A percentile compares a stretch with the other conserved stretches of the same genome.
Evolutionary conservation across 2,888 invertebrate species (phyloP).

Genomic region (Agonum fuliginosum): DNA sequence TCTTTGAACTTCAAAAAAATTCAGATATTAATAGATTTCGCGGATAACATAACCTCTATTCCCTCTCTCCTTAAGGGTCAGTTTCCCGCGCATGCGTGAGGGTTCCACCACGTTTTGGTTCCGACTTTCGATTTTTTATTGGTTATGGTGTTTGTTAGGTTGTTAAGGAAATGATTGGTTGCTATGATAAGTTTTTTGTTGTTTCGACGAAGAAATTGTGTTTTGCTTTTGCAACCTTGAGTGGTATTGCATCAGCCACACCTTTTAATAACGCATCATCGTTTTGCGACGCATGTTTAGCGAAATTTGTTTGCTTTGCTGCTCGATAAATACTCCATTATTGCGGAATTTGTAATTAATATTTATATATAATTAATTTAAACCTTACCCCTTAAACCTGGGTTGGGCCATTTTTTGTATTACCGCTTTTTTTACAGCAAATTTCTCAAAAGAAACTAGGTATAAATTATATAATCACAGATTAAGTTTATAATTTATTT

Average conservation of each 20-base stretch:
- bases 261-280: conserved; percentile 54
- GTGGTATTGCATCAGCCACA: conserved; percentile 54
- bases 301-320: conserved; percentile 36
- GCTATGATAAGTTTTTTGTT: conserved; percentile 28
- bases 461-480: too few species aligned
- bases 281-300: conserved; percentile 10
- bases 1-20: conserved; percentile 60
- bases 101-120: not conserved
- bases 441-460: too few species aligned
- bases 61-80: conserved; percentile 7
- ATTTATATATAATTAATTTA: too few species aligned
- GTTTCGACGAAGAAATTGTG: conserved; percentile 29
- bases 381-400: too few species aligned
- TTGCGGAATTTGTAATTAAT: not conserved
- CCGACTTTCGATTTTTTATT: not conserved
- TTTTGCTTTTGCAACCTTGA: conserved; percentile 44
- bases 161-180: conserved; percentile 28
- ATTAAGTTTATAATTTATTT: too few species aligned
- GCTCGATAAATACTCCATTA: conserved; percentile 4
- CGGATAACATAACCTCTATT: conserved; percentile 18
- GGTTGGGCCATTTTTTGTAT: too few species aligned
- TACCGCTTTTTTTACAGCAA: too few species aligned
- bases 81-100: not conserved
- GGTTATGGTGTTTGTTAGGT: not conserved
- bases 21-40: conserved; percentile 53